Evolutionary conservation across 2,113 vertebrate species (phyloP), one percentile per base, ranked within the genome.

Genomic region (Amphiprion percula): DNA sequence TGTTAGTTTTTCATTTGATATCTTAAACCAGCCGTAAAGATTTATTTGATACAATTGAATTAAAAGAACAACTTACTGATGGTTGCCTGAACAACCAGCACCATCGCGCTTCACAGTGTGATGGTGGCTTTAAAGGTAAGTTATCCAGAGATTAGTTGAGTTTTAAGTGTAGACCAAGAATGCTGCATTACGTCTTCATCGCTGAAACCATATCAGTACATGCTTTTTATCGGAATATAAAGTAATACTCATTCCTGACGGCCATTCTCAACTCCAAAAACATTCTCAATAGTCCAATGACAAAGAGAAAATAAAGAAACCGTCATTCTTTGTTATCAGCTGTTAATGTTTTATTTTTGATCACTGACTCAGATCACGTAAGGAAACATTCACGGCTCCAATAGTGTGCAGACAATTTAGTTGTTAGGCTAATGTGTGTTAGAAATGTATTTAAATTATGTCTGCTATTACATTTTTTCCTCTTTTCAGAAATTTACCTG

Each of bases 121-220:
- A 55, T 56, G 50, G 71, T 41, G 44, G 23, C 68, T 72, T 73
- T 67, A 61, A 58, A 72, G 54, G 59, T 59, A 77, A 66, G 66
- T 68, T 85, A 88, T 67, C 77, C 81, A 85, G 68, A 74, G 79
- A 85, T 87, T 56, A 80, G 53, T 64, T 44, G 33, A 70, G 4
- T 54, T 73, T 76, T 74, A 63, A 58, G 54, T 55, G 12, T 44
- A 44, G 49, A 86, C 82, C 61, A 82, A 69, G 46, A 68, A 28
- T 53, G 44, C 37, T 63, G 44, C 19, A 47, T 41, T 68, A 7
- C 7, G 7, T 37, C 6, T 37, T 37, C 7, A 10, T 37, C 17
- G 17, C 58, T 65, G 50, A 65, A 69, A 54, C 65, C 58, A 21
- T 63, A 7, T 53, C 11, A 23, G 66, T 15, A n/a, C 64, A n/a